Percentiles rank a stretch among this genome's conserved stretches.
Conservation (phyloP, 2,888 invertebrate species). For the Megamerina dolium region DNA sequence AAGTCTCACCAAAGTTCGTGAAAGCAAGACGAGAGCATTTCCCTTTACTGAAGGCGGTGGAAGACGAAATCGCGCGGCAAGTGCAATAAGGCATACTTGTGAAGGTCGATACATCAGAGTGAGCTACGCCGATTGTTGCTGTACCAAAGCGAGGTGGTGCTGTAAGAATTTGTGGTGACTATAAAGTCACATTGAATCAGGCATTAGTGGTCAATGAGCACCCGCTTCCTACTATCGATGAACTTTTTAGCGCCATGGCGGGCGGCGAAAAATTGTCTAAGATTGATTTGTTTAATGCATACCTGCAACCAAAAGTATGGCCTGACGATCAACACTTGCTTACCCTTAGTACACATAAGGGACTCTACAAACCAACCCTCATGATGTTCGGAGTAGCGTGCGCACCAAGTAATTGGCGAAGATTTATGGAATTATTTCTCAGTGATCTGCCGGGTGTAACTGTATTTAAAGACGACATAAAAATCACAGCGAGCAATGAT, state of each 20-base stretch:
- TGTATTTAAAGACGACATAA: constrained; percentile 29
- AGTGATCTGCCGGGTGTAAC: constrained; percentile 25
- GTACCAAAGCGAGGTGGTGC: constrained; percentile 27
- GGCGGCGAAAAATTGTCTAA: constrained; percentile 23
- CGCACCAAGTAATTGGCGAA: constrained; percentile 35
- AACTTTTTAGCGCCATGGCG: constrained; percentile 22
- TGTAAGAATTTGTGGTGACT: constrained; percentile 23
- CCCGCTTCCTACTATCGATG: constrained; percentile 25
- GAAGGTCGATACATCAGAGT: constrained; percentile 24
- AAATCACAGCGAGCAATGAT: constrained; percentile 22
- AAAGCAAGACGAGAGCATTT: too few relatives aligned
- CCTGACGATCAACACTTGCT: constrained; percentile 28
- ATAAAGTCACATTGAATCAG: constrained; percentile 14
- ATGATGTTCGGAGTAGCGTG: constrained; percentile 34
- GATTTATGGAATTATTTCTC: constrained; percentile 28
- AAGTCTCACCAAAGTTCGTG: too few relatives aligned
- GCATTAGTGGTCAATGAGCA: constrained; percentile 24
- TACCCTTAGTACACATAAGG: constrained; percentile 38
- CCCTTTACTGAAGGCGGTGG: constrained; percentile 20
- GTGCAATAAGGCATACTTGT: constrained; percentile 16
- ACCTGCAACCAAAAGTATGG: constrained; percentile 34
- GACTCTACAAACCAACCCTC: constrained; percentile 30
- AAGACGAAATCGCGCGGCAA: too few relatives aligned
- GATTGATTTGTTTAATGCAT: constrained; percentile 33
- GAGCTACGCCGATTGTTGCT: constrained; percentile 35